Conservation (phyloP, 2,113 vertebrate genomes). For the Microcebus murinus region DNA sequence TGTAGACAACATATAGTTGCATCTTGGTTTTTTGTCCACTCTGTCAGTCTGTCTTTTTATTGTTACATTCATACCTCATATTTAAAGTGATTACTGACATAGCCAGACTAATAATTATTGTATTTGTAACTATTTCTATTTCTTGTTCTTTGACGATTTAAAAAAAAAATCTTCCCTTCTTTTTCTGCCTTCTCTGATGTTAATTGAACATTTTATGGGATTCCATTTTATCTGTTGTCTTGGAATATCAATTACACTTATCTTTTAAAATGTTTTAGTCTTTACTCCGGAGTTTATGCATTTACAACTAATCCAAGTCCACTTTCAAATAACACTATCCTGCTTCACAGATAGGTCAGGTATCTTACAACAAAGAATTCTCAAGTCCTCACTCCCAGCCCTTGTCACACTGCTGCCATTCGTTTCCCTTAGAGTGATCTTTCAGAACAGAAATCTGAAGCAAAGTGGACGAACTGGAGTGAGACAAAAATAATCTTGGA, state of each 20-base stretch:
- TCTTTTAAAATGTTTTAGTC: neutral
- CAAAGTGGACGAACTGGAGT: neutral
- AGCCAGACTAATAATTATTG: neutral
- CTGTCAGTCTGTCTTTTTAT: neutral
- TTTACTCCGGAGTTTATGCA: neutral
- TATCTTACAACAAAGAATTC: neutral
- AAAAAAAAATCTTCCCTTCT: neutral
- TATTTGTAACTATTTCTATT: neutral
- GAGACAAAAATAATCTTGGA: neutral
- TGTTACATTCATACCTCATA: neutral
- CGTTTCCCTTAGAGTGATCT: neutral
- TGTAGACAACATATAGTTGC: neutral
- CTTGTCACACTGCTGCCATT: neutral
- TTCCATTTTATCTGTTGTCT: neutral
- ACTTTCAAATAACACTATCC: neutral
- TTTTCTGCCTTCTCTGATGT: neutral
- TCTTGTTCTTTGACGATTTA: neutral
- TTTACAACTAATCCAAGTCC: neutral
- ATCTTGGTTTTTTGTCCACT: neutral
- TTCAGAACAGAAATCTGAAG: neutral
- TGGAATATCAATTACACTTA: neutral
- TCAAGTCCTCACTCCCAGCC: neutral
- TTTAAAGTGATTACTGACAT: neutral
- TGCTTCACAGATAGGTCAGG: neutral
- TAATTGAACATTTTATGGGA: neutral